phyloP scores from a whole-genome alignment of 2,113 vertebrate genomes.

The Crypturellus undulatus region DNA sequence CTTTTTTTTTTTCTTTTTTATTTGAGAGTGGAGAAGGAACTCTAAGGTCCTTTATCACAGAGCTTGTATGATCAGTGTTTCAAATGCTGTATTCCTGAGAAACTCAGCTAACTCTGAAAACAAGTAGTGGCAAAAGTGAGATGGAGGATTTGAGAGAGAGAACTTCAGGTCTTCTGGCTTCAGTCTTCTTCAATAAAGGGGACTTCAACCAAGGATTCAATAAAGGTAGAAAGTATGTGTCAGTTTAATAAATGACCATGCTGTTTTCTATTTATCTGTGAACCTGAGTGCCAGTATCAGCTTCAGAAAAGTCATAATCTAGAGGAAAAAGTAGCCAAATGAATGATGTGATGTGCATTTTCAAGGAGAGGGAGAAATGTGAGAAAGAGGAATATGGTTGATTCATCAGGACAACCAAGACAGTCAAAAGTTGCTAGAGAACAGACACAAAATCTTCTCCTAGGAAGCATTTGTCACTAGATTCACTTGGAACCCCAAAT shows the following conservation, averaged over 20 bases:
- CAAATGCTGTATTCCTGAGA: background rate
- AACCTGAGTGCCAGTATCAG: background rate
- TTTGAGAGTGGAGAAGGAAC: rapidly evolving
- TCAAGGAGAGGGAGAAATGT: rapidly evolving
- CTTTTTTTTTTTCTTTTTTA: background rate
- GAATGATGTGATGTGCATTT: background rate
- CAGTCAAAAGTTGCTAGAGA: background rate
- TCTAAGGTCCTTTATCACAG: background rate
- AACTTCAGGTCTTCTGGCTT: background rate
- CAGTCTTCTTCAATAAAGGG: too few relatives aligned
- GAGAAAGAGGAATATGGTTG: rapidly evolving
- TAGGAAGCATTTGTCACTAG: background rate
- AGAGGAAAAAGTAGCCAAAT: rapidly evolving
- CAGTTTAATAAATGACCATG: background rate
- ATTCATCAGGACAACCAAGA: rapidly evolving
- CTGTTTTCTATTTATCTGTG: background rate
- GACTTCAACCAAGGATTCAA: background rate
- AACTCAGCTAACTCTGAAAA: background rate
- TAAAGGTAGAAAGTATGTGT: background rate
- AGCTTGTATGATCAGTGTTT: background rate
- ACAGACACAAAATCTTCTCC: background rate
- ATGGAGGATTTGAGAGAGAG: background rate
- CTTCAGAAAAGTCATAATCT: background rate
- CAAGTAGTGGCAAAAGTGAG: background rate
- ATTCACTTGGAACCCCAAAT: background rate